Conservation (phyloP, 1,140 invertebrate genomes). For the Halyomorpha halys region DNA sequence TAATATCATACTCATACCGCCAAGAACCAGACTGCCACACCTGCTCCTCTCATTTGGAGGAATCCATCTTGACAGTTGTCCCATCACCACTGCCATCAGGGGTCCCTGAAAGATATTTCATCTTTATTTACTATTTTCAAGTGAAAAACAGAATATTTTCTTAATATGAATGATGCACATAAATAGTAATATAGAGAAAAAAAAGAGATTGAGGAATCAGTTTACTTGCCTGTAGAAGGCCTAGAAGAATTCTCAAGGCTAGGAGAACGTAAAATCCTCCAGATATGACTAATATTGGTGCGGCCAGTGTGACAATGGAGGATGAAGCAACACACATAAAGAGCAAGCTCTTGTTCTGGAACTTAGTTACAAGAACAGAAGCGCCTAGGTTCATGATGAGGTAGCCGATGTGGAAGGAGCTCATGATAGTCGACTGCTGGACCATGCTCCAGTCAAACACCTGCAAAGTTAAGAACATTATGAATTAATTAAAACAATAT, state of each 20-base stretch:
- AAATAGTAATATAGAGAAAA: too few species aligned
- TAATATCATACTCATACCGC: neutral
- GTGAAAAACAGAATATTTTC: neutral
- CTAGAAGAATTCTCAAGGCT: neutral
- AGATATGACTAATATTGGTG: conserved; percentile 4
- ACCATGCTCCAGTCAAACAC: conserved; percentile 16
- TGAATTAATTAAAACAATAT: too few species aligned
- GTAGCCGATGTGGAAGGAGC: conserved; percentile 16
- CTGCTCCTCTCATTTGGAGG: conserved; percentile 18
- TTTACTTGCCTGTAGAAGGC: conserved; percentile 6
- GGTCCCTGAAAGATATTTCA: conserved; percentile 18
- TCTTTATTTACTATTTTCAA: neutral
- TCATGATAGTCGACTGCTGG: neutral
- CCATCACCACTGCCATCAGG: conserved; percentile 14
- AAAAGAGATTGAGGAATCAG: neutral
- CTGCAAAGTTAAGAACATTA: conserved; percentile 1
- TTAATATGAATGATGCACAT: too few species aligned
- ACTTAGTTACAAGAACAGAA: conserved; percentile 3
- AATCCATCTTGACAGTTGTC: conserved; percentile 18
- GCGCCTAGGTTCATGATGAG: conserved; percentile 11
- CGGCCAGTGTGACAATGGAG: neutral
- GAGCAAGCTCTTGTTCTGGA: conserved; percentile 20
- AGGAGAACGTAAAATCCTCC: conserved; percentile 14
- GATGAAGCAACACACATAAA: neutral
- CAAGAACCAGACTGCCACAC: conserved; percentile 14